Base-by-base conservation (phyloP, 1,140 invertebrate species). In the Drosophila obscura region DNA sequence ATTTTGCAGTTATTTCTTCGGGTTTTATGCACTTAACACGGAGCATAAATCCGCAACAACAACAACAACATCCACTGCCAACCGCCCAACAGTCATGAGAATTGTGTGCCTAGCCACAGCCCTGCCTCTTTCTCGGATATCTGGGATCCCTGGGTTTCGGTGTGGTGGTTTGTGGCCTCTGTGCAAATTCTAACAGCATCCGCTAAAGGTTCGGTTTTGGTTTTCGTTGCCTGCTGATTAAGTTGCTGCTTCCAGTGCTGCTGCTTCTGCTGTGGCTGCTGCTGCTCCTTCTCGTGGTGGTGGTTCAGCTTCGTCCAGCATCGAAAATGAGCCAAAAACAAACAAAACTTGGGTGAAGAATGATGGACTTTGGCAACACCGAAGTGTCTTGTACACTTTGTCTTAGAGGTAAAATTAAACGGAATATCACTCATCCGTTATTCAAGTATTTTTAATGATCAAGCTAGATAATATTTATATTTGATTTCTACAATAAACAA, bases 151-250 rank as follows among this genome's bases (percentile, higher is more conserved):
- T 67, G 63, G 48, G 52, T 52, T 39, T 56, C 41, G 62, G 43
- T 66, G 73, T 31, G 62, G 43, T 66, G 73, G 66, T 45, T 58
- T 52, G 51, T 59, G 11, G 55, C 45, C 60, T 56, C 64, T 78
- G 80, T 73, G 74, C 57, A 68, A 73, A 87, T 87, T 85, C 66
- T 78, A 82, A 87, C 83, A 87, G 82, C 82, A 87, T 87, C 82
- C 82, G 82, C 80, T 58, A 78, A 52, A 51, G 44, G 75, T 68
- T 39, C 55, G 44, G 75, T 66, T 83, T 77, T 16, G 63, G 35
- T 39, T 61, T 68, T 58, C 46, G 73, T 50, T 73, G 59, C 68
- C 68, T 68, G 83, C 83, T 85, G 82, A 85, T 85, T 85, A 85
- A 85, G 82, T 87, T 85, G 82, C 83, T 76, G 56, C 49, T 52